Conservation (phyloP, 2,113 vertebrate genomes). For the Tetrao urogallus region DNA sequence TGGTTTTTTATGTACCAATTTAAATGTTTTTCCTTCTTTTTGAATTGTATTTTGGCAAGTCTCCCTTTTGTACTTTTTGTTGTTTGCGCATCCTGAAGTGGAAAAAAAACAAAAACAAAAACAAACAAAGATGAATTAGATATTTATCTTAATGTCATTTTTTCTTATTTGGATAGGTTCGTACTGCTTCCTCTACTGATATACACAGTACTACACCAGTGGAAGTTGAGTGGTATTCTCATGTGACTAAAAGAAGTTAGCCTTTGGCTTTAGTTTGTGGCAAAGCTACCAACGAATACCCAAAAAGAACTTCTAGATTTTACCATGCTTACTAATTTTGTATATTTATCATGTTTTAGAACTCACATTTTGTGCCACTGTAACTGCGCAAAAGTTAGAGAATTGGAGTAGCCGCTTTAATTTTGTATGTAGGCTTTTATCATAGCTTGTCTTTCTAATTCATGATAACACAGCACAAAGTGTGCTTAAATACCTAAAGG, state of each 20-base stretch:
- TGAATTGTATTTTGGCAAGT: neutral
- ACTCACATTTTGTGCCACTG: neutral
- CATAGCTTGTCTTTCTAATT: neutral
- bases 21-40: neutral
- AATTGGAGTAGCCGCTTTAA: neutral
- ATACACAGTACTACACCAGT: rapidly evolving
- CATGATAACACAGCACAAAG: neutral
- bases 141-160: neutral
- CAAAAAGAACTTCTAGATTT: neutral
- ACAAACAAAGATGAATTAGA: neutral
- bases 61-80: neutral
- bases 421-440: neutral
- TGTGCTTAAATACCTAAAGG: neutral
- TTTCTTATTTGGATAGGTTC: neutral
- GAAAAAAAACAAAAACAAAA: neutral
- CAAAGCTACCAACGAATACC: neutral
- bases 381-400: neutral
- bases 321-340: neutral
- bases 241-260: neutral
- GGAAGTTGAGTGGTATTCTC: neutral
- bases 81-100: neutral
- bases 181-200: neutral
- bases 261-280: neutral
- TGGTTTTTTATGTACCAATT: neutral
- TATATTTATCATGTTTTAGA: neutral